Evolutionary conservation across 2,113 vertebrate genomes (phyloP), one percentile per base, ranked within the genome.

Genomic region (Synchiropus splendidus): DNA sequence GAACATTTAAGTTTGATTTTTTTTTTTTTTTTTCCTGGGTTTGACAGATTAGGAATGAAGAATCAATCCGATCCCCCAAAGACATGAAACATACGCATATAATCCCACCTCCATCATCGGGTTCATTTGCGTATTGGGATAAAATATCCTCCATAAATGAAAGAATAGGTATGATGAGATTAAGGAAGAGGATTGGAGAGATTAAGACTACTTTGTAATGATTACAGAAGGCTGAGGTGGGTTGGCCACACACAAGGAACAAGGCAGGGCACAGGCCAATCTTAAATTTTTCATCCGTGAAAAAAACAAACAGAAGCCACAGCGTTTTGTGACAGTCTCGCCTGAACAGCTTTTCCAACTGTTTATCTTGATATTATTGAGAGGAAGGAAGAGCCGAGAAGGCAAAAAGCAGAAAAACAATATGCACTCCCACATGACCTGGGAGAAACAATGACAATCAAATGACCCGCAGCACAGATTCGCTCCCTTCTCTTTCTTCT

Each of bases 171-270:
- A 83, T 76, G 78, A 83, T 80, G 75, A 76, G 78, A 83, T 83
- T 83, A 80, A 76, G 74, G 51, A 27, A 74, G 44, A 71, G 55
- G 71, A 61, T 78, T 81, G 75, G 79, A 62, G 64, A 64, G 76
- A 84, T 83, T 79, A 79, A 75, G 70, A 83, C 73, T 78, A 78
- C 80, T 79, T 78, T 80, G 77, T 82, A 80, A 79, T 81, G 71
- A 83, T 84, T 83, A 84, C 78, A 67, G 77, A 82, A 75, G 74
- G 72, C 62, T 82, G 78, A 78, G 77, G 64, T 69, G 67, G 45
- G 48, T 64, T 57, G 72, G 67, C 64, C 57, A 47, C 58, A 62
- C 62, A 67, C 47, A 58, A 38, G 41, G 45, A 55, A 47, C 46
- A 60, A 69, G 61, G 65, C 67, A 71, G 75, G 72, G 64, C 75